Percentiles rank a stretch among this genome's conserved stretches.
These are phyloP conservation scores for Psococerastis gibbosa DNA, from an alignment of 2,888 invertebrate species.

Conservation along the genomic window DNA sequence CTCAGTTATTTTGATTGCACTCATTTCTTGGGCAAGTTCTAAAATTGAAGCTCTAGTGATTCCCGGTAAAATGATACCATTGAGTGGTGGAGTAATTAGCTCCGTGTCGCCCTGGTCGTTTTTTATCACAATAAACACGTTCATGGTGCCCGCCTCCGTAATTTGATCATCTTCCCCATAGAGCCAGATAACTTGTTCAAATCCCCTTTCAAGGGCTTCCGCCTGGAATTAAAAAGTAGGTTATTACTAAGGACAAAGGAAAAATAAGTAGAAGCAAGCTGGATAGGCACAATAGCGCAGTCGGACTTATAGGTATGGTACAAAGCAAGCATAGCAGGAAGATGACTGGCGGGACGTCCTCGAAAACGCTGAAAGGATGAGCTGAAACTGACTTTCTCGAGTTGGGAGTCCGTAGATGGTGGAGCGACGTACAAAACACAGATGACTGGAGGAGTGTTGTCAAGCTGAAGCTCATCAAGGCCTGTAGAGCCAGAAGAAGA, in stretches of 20 bases:
- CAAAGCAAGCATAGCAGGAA: no score
- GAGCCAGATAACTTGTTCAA: conserved; percentile 93
- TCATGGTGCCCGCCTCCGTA: conserved; percentile 98
- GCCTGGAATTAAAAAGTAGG: conserved; percentile 31
- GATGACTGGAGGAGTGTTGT: no score
- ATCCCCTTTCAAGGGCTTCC: conserved; percentile 49
- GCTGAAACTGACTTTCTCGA: no score
- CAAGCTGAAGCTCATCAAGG: no score
- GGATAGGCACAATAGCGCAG: no score
- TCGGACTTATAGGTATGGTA: no score
- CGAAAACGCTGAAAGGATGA: no score
- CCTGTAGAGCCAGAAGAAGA: no score
- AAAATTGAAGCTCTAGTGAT: conserved; percentile 79
- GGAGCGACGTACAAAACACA: no score
- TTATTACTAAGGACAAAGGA: neutral
- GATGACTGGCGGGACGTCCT: no score
- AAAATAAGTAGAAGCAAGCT: no score
- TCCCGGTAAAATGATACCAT: conserved; percentile 89
- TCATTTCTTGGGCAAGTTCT: conserved; percentile 62
- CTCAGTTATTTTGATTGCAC: conserved; percentile 67
- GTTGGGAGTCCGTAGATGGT: no score
- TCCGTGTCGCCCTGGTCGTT: conserved; percentile 85
- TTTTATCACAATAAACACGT: conserved; percentile 74
- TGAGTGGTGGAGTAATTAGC: conserved; percentile 79
- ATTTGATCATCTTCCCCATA: conserved; percentile 83